Percentiles rank a stretch among this genome's conserved stretches.
Evolutionary conservation across 2,888 invertebrate genomes (phyloP).

Genomic region (Cecidostiba fungosa): DNA sequence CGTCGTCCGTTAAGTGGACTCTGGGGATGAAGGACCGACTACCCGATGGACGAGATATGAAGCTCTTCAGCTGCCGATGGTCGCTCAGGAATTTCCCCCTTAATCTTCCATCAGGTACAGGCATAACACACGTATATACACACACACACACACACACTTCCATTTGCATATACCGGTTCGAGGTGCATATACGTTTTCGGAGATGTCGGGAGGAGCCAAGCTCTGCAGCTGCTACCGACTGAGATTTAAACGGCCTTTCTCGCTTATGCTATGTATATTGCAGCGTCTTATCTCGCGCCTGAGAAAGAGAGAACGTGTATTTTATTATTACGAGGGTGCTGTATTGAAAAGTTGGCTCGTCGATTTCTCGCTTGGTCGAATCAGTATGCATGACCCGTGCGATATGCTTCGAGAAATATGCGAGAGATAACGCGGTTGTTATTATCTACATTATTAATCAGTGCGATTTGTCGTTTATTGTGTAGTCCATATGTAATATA

Average conservation of each 20-base stretch:
- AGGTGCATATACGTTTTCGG: background rate
- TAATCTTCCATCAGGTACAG: slow-evolving; percentile 68
- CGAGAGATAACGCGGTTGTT: too few species aligned
- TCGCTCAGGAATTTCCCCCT: slow-evolving; percentile 82
- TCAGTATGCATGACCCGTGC: background rate
- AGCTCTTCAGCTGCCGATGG: slow-evolving; percentile 81
- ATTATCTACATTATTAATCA: background rate
- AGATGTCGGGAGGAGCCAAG: background rate
- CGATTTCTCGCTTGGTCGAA: background rate
- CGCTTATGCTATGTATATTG: background rate
- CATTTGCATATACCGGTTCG: background rate
- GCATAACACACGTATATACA: background rate
- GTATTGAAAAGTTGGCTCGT: background rate
- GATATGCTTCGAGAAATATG: background rate
- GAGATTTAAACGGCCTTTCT: slow-evolving; percentile 3
- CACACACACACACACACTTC: background rate
- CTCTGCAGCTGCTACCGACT: background rate
- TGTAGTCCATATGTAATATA: background rate
- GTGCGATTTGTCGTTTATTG: background rate
- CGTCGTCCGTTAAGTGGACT: slow-evolving; percentile 79
- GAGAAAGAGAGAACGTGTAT: background rate
- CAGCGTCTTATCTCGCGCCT: background rate
- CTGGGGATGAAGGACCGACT: slow-evolving; percentile 81
- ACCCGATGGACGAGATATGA: slow-evolving; percentile 80
- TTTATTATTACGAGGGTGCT: slow-evolving; percentile 3